Conservation (phyloP, 2,113 vertebrate species). For the Phainopepla nitens region DNA sequence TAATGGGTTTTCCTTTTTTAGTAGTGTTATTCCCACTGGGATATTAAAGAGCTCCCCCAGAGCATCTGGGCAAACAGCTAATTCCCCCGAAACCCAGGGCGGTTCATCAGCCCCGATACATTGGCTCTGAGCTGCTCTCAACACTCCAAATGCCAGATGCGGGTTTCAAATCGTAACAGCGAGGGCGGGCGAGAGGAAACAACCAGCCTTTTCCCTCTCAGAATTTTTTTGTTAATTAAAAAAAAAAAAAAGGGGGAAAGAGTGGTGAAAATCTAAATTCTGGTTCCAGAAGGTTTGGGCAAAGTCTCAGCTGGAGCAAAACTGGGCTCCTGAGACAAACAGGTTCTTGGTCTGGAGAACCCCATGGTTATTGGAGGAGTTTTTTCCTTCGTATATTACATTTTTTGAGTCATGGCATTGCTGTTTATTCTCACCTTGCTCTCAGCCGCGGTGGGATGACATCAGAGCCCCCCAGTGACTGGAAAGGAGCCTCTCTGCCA, state of each 20-base stretch:
- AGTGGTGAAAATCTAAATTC: neutral
- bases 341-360: neutral
- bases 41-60: conserved; percentile 39
- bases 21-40: conserved; percentile 21
- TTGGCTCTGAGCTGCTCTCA: neutral
- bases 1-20: conserved; percentile 58
- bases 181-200: neutral
- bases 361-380: neutral
- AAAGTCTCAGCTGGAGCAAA: neutral
- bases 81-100: neutral
- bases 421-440: neutral
- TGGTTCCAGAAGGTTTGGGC: neutral
- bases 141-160: neutral
- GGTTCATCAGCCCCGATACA: neutral
- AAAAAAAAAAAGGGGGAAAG: neutral
- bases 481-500: neutral
- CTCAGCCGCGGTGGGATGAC: accelerated
- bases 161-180: neutral
- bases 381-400: neutral
- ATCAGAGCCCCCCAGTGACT: accelerated
- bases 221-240: neutral
- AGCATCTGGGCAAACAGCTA: conserved; percentile 40
- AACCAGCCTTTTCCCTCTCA: neutral
- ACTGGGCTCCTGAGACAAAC: neutral
- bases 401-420: neutral